Base-by-base conservation (phyloP, 1,140 invertebrate species). In the Drosophila equinoxialis region DNA sequence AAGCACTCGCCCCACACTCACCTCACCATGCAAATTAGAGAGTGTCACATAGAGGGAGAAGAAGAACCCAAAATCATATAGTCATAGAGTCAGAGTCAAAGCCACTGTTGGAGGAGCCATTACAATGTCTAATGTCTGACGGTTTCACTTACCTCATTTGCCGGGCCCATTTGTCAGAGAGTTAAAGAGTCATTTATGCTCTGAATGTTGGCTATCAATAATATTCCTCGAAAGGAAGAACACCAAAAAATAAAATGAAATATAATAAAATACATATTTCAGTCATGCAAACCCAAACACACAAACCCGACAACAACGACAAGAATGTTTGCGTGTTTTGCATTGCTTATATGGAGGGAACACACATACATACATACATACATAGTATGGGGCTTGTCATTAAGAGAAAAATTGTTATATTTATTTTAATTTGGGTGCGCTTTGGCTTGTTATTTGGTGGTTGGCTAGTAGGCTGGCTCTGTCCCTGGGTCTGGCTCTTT, bases 361-460 rank as follows among this genome's bases (percentile, higher is more conserved):
- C 59, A 58, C 26, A 57, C 6, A 30, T 45, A 62, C 20, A 23
- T 4, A 30, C 30, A 55, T 3, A 35, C 41, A 42, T 14, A 33
- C 64, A 57, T 42, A 26, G 6, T 57, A 65, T 62, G 60, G 61
- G 54, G 60, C 69, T 70, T 87, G 82, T 87, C 82, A 86, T 86
- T 87, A 87, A 67, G 67, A 61, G 69, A 79, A 77, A 79, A 70
- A 65, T 87, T 72, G 79, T 87, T 87, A 87, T 87, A 82, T 86
- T 79, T 86, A 82, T 86, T 82, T 87, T 86, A 79, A 86, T 87
- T 85, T 82, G 76, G 57, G 42, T 70, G 55, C 39, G 75, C 68
- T 51, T 51, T 10, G 45, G 17, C 45, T 23, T 51, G 45, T 51
- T 51, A 23, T 51, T 76, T 64, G 67, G 73, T 72, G 66, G 37